These are phyloP conservation scores for Myopa tessellatipennis DNA, from an alignment of 2,888 invertebrate genomes.

Conservation along the genomic window DNA sequence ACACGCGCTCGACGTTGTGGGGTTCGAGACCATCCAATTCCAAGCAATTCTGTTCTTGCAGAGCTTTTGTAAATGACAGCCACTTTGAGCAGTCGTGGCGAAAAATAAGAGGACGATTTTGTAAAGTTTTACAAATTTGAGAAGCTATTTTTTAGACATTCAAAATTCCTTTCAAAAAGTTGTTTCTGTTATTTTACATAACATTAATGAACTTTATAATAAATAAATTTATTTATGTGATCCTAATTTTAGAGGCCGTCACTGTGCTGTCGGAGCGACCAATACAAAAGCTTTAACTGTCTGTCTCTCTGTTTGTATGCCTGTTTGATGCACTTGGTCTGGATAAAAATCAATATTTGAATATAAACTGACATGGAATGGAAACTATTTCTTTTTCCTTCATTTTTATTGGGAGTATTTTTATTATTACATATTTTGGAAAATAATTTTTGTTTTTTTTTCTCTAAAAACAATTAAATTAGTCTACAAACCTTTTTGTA, in stretches of 20 bases:
- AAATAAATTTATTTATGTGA: background rate
- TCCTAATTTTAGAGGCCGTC: background rate
- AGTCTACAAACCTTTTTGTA: background rate
- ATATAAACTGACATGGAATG: background rate
- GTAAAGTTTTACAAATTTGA: too few relatives aligned
- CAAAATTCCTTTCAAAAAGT: background rate
- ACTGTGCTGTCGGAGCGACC: slow-evolving; percentile 9
- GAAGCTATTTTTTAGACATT: too few relatives aligned
- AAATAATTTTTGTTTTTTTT: background rate
- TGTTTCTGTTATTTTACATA: background rate
- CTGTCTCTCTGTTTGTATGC: background rate
- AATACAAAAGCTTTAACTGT: slow-evolving; percentile 2
- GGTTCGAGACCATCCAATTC: background rate
- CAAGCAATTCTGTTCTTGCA: too few relatives aligned
- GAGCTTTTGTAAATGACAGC: too few relatives aligned
- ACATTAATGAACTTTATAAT: too few relatives aligned
- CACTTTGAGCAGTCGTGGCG: background rate
- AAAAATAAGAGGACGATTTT: background rate
- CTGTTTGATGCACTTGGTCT: background rate
- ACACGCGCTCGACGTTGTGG: slow-evolving; percentile 2
- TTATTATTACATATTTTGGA: background rate
- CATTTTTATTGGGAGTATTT: background rate
- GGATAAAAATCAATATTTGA: slow-evolving; percentile 39
- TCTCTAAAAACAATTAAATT: slow-evolving; percentile 19
- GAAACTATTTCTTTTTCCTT: background rate